Evolutionary conservation across 1,140 invertebrate species (phyloP), one percentile per base, ranked within the genome.

Genomic region (Mycetomoellerius zeteki): DNA sequence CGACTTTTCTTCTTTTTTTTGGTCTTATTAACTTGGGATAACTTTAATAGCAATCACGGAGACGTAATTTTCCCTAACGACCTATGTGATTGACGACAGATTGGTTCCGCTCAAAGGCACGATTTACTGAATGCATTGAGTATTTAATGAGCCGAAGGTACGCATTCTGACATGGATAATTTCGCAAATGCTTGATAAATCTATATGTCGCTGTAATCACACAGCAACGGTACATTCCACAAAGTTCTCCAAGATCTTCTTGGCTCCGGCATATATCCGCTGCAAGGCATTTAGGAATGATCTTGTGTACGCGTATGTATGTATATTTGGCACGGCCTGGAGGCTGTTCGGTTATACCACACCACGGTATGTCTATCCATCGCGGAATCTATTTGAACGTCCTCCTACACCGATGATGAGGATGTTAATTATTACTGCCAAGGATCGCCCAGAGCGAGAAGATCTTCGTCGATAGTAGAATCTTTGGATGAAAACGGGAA

Each of bases 401-500:
- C 77, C 91, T 86, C 67, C 50, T 78, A 33, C 62, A 30, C 71
- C 81, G 73, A 86, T 92, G 91, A 92, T 92, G 91, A 90, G 64
- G 82, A 86, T 85, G 91, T 92, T 92, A 92, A 92, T 92, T 92
- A 92, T 92, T 92, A 92, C 82, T 85, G 87, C 47, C 82, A 78
- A 90, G 86, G 82, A 58, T 78, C 58, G 30, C 73, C 52, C 47
- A 30, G 21, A 43, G 33, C 52, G 64, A 58, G 73, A 65, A 43
- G 58, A 67, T 43, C n/a, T 71, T 77, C 33, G 52, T 54, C 14
- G 72, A 65, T 62, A 19, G 43, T 85, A 60, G 75, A 86, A 88
- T 80, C 47, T 43, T 21, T 33, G 21, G 30, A 80, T 85, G 85
- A 87, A 90, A 84, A 85, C 64, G 86, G 87, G 78, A 71, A 85